Evolutionary conservation across 2,888 invertebrate species (phyloP).

Genomic region (Plebejus argus): DNA sequence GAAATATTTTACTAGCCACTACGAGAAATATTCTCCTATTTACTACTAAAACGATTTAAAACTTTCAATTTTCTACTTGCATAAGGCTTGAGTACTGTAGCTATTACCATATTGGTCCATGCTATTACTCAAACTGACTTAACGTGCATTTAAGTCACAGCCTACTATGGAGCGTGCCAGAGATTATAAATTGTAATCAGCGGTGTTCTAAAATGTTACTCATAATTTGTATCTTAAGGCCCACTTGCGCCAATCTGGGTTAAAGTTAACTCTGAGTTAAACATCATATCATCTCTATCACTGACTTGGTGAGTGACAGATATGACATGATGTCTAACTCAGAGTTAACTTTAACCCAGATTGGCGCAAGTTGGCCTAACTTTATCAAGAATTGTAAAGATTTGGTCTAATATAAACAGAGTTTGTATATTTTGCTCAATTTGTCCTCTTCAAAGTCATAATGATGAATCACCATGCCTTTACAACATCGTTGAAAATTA

Average conservation of each 20-base stretch:
- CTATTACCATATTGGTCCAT: no score
- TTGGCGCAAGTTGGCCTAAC: no score
- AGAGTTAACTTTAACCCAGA: no score
- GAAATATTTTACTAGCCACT: no score
- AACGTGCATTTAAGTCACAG: constrained; percentile 29
- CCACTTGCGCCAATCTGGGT: no score
- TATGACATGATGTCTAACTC: no score
- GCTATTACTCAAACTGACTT: constrained; percentile 15
- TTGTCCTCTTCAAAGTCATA: neutral
- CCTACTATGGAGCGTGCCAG: neutral
- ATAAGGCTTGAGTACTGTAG: neutral
- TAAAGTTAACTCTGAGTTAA: no score
- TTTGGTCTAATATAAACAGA: neutral
- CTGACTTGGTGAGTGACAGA: no score
- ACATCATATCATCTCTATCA: no score
- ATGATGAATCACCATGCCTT: neutral
- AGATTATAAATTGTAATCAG: constrained; percentile 17
- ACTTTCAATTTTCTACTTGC: neutral
- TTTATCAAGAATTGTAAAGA: neutral
- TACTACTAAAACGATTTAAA: neutral
- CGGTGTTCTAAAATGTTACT: neutral
- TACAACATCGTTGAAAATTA: neutral
- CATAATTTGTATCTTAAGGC: neutral
- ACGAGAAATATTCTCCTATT: neutral
- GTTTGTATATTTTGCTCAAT: neutral